A percentile compares a stretch with the other conserved stretches of the same genome.
phyloP scores from a whole-genome alignment of 1,140 invertebrate genomes.

The Mylabris phalerata region DNA sequence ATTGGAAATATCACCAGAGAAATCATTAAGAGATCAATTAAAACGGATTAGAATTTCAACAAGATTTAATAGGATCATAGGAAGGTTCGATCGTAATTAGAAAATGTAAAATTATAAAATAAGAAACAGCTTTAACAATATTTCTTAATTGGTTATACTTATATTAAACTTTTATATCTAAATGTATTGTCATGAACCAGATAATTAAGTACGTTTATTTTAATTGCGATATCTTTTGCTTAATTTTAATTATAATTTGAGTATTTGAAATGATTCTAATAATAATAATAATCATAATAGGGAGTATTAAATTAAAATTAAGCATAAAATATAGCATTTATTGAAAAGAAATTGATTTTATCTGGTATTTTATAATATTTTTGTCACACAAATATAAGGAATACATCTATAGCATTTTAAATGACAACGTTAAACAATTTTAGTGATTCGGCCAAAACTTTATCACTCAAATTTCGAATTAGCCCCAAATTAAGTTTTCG shows the following conservation, averaged over 20 bases:
- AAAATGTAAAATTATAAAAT: no score
- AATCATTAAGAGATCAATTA: constrained; percentile 8
- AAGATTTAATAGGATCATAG: no score
- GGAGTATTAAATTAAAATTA: neutral
- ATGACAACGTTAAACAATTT: constrained; percentile 33
- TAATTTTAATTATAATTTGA: neutral
- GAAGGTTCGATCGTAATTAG: no score
- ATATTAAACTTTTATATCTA: constrained; percentile 38
- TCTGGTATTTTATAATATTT: constrained; percentile 16
- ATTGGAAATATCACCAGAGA: neutral
- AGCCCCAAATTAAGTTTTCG: neutral
- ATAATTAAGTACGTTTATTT: constrained; percentile 26
- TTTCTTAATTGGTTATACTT: constrained; percentile 34
- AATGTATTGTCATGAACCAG: constrained; percentile 42
- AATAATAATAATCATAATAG: neutral
- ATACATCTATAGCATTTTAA: constrained; percentile 37
- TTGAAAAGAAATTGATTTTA: constrained; percentile 9
- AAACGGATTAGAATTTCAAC: neutral
- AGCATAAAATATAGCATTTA: neutral
- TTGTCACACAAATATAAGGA: constrained; percentile 31
- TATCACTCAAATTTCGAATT: constrained; percentile 5
- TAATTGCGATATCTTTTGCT: neutral
- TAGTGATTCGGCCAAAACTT: constrained; percentile 28
- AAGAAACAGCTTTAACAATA: constrained; percentile 23
- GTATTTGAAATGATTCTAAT: neutral